Conservation (phyloP, 2,797 vertebrate species). For the Sebastes taczanowskii region DNA sequence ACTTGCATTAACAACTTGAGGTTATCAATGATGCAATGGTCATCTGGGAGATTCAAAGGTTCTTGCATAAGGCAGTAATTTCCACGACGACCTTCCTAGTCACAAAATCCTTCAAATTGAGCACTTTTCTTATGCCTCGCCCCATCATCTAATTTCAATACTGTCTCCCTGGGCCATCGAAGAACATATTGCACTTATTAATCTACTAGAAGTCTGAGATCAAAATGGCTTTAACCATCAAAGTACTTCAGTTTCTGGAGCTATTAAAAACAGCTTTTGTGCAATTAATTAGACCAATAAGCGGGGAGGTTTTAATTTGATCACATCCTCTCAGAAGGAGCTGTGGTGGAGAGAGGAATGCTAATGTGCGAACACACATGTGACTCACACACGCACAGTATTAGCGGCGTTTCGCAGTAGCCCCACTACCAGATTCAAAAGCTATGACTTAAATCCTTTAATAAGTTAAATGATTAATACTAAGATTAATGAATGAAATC, state of each 20-base stretch:
- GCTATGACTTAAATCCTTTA: background rate
- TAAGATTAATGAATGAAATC: background rate
- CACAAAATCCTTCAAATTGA: background rate
- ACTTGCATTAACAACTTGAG: background rate
- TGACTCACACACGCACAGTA: background rate
- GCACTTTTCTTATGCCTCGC: background rate
- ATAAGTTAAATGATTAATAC: background rate
- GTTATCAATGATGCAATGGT: background rate
- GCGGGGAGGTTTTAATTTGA: conserved; percentile 24
- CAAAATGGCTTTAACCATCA: background rate
- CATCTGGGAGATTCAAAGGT: background rate
- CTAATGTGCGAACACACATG: conserved; percentile 20
- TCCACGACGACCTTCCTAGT: background rate
- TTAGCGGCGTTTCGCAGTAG: background rate
- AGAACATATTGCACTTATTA: background rate
- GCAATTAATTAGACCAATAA: conserved; percentile 7
- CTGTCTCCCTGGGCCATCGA: background rate
- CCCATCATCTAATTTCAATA: background rate
- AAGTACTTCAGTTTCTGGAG: background rate
- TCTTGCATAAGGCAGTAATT: background rate
- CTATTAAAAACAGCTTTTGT: conserved; percentile 5
- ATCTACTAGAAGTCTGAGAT: background rate
- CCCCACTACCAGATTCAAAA: background rate
- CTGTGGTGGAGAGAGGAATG: conserved; percentile 24
- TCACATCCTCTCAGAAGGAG: conserved; percentile 20